These are phyloP conservation scores for Anagyrus pseudococci DNA, from an alignment of 2,888 invertebrate species.

Conservation along the genomic window DNA sequence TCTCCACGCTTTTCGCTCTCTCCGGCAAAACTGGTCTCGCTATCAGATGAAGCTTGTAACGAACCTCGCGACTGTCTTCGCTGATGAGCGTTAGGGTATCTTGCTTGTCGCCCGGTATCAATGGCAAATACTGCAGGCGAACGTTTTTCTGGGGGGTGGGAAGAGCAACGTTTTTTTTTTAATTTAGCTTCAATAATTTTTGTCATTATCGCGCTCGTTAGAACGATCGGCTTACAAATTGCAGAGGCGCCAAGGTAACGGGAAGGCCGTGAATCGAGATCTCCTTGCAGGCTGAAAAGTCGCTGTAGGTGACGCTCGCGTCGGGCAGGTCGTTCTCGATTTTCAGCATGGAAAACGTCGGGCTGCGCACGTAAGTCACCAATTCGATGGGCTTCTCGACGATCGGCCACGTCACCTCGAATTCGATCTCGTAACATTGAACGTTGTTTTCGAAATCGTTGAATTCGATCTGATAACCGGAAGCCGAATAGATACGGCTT, in stretches of 20 bases:
- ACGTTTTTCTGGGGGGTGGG: slow-evolving; percentile 40
- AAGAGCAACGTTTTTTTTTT: background rate
- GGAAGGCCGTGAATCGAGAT: slow-evolving; percentile 27
- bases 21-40: slow-evolving; percentile 43
- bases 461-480: slow-evolving; percentile 50
- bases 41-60: slow-evolving; percentile 48
- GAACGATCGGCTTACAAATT: slow-evolving; percentile 28
- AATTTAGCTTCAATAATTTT: background rate
- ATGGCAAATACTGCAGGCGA: slow-evolving; percentile 44
- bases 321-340: slow-evolving; percentile 47
- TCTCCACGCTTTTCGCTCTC: slow-evolving; percentile 41
- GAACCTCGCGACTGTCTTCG: slow-evolving; percentile 44
- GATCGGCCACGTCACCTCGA: slow-evolving; percentile 47
- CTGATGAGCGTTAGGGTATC: slow-evolving; percentile 41
- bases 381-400: slow-evolving; percentile 46
- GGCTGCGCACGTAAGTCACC: slow-evolving; percentile 42
- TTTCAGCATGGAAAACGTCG: slow-evolving; percentile 39
- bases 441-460: slow-evolving; percentile 45
- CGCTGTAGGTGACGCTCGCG: slow-evolving; percentile 36
- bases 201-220: no score
- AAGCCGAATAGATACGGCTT: background rate
- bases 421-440: slow-evolving; percentile 49
- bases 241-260: slow-evolving; percentile 8
- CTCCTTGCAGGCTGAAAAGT: no score
- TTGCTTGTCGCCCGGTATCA: slow-evolving; percentile 40